Evolutionary conservation across 2,113 vertebrate genomes (phyloP), one percentile per base, ranked within the genome.

Genomic region (Cyprinodon variegatus): DNA sequence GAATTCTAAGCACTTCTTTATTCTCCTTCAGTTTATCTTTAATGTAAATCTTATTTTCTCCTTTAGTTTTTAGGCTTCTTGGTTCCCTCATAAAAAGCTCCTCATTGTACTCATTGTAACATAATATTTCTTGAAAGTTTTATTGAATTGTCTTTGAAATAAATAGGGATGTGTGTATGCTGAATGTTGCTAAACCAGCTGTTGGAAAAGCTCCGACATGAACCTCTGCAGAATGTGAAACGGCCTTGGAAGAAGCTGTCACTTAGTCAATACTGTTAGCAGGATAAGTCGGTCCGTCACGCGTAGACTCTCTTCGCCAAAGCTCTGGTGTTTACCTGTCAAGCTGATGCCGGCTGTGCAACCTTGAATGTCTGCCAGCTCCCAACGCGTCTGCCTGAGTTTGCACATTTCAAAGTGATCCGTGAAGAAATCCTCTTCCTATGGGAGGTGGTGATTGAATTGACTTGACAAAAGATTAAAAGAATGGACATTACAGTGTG

Each of bases 301-400:
- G 3, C 14, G 11, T 62, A 11, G 17, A 29, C n/a, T 45, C 22
- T 12, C 11, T 38, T 53, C 65, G 67, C 40, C 15, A 1, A 60
- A 46, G 70, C 40, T 37, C 69, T 10, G 57, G 65, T 20, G 29
- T 59, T 48, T 37, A 37, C 74, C 64, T 62, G 22, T 77, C 22
- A 59, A 43, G 3, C 39, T 15, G 4, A 37, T 12, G 62, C 39
- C 53, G 17, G 60, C 57, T 70, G 38, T 66, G 48, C n/a, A 36
- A 62, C 38, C 46, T 0, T 11, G 12, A 41, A 40, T 13, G 61
- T 60, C 36, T 41, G 39, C 6, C 41, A 14, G 11, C 64, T 59
- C 59, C 15, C 40, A 14, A 29, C 3, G 39, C 38, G 20, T n/a
- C 41, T 29, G 9, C 38, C 45, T 60, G 36, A 43, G 13, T 82